Base-by-base conservation (phyloP, 2,797 vertebrate genomes). In the Cyprinodon diabolis region DNA sequence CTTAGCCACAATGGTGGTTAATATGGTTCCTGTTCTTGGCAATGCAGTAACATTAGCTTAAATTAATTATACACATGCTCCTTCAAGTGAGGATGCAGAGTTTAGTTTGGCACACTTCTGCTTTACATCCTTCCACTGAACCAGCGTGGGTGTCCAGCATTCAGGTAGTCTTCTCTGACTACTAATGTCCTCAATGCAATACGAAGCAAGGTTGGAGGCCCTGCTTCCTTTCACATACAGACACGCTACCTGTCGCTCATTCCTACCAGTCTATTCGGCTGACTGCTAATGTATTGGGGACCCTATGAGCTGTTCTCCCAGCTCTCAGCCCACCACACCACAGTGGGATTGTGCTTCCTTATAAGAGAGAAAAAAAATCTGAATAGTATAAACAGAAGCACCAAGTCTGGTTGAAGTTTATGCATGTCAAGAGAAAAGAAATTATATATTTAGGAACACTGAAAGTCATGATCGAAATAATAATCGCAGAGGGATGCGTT, bases 111-210 rank as follows among this genome's bases (percentile, higher is more conserved):
- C 82, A 90, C 83, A 81, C 72, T 79, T 86, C 82, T 89, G 79
- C 78, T 85, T 74, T 74, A 66, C 75, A 68, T 82, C 75, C 78
- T 78, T 65, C 84, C 78, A 82, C 77, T 49, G 75, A 85, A 85
- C 82, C 80, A 68, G 75, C 71, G 72, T 80, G 71, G 82, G 80
- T 85, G 86, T 86, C 84, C 80, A 77, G 86, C 86, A 72, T 86
- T 84, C 86, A 81, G 85, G 79, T 77, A 74, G 71, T 72, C 84
- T 82, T 81, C 75, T 87, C 80, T 90, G 91, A 92, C 90, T 93
- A 87, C 88, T 92, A 91, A 94, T 93, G 89, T 83, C 76, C 71
- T 74, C 68, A 62, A 77, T 85, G 80, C 80, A 84, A 87, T 85
- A 85, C 84, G 79, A 89, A 80, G 80, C 85, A 91, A 88, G 84